phyloP scores from a whole-genome alignment of 2,888 invertebrate genomes.

The Lasius platythorax region DNA sequence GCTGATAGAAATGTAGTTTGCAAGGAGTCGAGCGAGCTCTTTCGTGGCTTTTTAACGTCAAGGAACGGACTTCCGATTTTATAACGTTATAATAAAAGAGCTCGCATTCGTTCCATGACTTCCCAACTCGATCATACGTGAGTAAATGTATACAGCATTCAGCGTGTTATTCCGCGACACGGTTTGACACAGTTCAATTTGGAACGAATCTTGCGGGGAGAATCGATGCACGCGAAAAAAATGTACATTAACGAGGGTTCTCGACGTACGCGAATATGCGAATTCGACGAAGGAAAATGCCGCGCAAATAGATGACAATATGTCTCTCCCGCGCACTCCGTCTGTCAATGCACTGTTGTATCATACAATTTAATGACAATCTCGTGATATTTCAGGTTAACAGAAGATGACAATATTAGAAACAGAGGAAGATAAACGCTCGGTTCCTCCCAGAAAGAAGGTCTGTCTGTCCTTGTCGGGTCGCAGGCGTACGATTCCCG shows the following conservation, averaged over 20 bases:
- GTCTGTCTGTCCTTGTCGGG: slow-evolving; percentile 84
- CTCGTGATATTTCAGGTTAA: slow-evolving; percentile 81
- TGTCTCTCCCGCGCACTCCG: not conserved
- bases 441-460: slow-evolving; percentile 86
- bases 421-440: slow-evolving; percentile 86
- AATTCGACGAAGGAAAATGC: not conserved
- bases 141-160: slow-evolving; percentile 70
- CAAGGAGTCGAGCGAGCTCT: slow-evolving; percentile 22
- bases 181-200: slow-evolving; percentile 17
- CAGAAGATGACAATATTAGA: slow-evolving; percentile 87
- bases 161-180: slow-evolving; percentile 40
- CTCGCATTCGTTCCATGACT: slow-evolving; percentile 81
- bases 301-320: not conserved
- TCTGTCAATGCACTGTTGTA: not conserved
- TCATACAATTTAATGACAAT: not conserved
- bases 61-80: slow-evolving; percentile 55
- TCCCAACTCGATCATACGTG: slow-evolving; percentile 80
- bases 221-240: not conserved
- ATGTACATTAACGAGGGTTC: not conserved
- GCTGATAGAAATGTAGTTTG: slow-evolving; percentile 75
- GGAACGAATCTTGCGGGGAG: not conserved
- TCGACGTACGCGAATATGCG: not conserved
- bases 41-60: slow-evolving; percentile 47
- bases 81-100: slow-evolving; percentile 66
- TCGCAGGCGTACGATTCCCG: slow-evolving; percentile 67